Percentiles rank a stretch among this genome's conserved stretches.
Conservation (phyloP, 2,113 vertebrate species). For the Oreochromis tanganicae region DNA sequence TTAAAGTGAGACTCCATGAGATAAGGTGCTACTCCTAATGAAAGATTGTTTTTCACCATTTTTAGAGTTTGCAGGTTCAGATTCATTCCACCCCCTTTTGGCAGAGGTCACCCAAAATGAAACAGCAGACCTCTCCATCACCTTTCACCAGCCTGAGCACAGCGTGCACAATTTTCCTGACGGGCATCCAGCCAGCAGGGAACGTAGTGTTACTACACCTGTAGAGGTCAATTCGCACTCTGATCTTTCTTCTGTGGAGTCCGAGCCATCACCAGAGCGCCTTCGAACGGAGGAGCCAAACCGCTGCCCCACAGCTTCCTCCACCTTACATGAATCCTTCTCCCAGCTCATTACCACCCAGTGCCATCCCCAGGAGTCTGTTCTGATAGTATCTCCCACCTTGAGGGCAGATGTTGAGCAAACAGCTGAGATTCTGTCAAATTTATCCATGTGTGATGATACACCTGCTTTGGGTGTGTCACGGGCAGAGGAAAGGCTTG, state of each 20-base stretch:
- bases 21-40: background rate
- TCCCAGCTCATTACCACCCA: conserved; percentile 44
- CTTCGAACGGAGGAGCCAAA: conserved; percentile 14
- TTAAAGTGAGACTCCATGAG: background rate
- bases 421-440: background rate
- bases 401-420: background rate
- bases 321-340: conserved; percentile 40
- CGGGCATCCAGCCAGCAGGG: background rate
- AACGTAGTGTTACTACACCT: background rate
- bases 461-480: background rate
- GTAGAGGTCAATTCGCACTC: background rate
- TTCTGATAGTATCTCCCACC: background rate
- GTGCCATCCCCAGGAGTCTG: conserved; percentile 18
- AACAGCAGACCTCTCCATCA: conserved; percentile 14
- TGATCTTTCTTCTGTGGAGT: background rate
- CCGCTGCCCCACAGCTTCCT: fast-evolving
- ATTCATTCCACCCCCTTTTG: conserved; percentile 71
- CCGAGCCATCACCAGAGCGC: conserved; percentile 38
- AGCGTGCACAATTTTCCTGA: background rate
- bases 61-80: conserved; percentile 32
- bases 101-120: conserved; percentile 69
- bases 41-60: background rate
- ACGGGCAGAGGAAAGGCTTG: background rate
- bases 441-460: background rate
- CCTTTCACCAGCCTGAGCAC: conserved; percentile 27